phyloP scores from a whole-genome alignment of 2,113 vertebrate genomes.

The Dendropsophus ebraccatus region DNA sequence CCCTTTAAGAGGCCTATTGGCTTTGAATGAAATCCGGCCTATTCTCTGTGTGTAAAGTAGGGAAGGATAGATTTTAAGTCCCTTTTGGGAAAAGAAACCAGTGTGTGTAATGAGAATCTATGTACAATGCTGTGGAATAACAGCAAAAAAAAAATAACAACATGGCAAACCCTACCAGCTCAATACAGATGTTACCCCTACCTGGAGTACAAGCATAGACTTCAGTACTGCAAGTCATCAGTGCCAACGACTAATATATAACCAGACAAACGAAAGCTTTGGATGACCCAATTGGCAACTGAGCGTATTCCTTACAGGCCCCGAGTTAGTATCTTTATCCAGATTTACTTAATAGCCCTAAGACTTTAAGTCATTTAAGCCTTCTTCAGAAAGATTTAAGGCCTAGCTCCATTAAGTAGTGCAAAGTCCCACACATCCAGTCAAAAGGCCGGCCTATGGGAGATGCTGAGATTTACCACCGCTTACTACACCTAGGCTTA shows the following conservation, averaged over 20 bases:
- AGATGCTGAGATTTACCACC: constrained; percentile 38
- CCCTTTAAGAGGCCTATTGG: not conserved
- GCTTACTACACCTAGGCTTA: constrained; percentile 37
- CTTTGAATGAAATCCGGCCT: not conserved
- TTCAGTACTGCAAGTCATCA: not conserved
- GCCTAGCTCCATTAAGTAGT: constrained; percentile 46
- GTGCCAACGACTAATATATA: not conserved
- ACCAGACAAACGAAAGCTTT: constrained; percentile 15
- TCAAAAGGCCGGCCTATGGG: constrained; percentile 29
- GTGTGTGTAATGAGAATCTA: not conserved
- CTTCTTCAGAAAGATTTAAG: constrained; percentile 49
- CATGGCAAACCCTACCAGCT: not conserved
- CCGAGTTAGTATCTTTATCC: constrained; percentile 11
- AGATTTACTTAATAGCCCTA: constrained; percentile 54
- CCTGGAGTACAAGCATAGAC: not conserved
- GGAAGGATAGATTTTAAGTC: not conserved
- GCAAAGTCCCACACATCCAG: constrained; percentile 51
- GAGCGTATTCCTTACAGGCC: constrained; percentile 10
- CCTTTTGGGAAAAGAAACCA: not conserved
- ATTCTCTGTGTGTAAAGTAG: not conserved
- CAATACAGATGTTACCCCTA: not conserved
- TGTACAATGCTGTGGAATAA: too few species aligned
- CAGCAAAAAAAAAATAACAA: too few species aligned
- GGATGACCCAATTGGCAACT: not conserved
- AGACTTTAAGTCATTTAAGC: constrained; percentile 35